Base-by-base conservation (phyloP, 2,888 invertebrate species). In the Caenorhabditis sulstoni region DNA sequence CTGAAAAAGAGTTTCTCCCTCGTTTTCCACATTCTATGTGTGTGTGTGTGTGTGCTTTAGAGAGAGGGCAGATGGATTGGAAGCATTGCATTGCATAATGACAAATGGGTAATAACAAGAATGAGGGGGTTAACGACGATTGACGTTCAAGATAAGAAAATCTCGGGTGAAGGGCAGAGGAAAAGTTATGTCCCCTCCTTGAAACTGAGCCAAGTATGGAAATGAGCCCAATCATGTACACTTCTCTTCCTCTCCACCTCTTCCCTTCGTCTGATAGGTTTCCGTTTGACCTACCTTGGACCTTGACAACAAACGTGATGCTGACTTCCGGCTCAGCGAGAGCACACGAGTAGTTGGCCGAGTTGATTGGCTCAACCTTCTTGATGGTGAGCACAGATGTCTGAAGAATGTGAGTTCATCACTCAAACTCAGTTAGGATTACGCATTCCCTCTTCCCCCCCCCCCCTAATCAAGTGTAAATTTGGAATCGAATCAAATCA, bases 321-420 rank as follows among this genome's bases (percentile, higher is more conserved):
- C 55, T 73, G 20, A 71, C 76, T 29, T 80, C 77, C 18, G 82
- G 79, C 47, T 82, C 82, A 4, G 81, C 76, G 35, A 84, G 67
- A 4, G 73, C 77, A 57, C 87, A 87, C 22, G 73, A 73, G 73
- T 82, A 87, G 50, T 82, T 76, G 39, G 81, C 82, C 37, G 79
- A 83, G 75, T 87, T 84, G 55, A 80, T 81, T 39, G 86, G 84
- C 58, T 85, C 86, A 44, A 84, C 75, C 23, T 64, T 65, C 20
- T 64, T 74, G 58, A 87, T 86, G 52, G 81, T 85, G 58, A 87
- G 77, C 50, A 79, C 81, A 41, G 83, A 83, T 70, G 77, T 86
- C 86, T 87, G 59, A 65, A 82, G 44, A 41, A 29, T 29, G 29
- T 7, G 29, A 29, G 29, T 29, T 29, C 29, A 29, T 29, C 29